Conservation (phyloP, 2,797 vertebrate genomes). For the Vultur gryphus region DNA sequence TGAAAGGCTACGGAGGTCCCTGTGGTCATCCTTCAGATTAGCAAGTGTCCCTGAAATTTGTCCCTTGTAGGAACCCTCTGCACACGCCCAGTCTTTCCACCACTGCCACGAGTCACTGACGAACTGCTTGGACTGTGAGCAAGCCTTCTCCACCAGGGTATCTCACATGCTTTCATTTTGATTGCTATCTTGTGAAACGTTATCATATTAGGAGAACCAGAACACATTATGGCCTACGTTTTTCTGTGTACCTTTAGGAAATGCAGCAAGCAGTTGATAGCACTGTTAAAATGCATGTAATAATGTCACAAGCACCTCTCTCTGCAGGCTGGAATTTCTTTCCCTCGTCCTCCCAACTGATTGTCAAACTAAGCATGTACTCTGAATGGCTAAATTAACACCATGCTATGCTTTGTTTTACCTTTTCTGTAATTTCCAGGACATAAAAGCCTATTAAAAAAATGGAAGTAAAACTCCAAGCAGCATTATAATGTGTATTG, state of each 20-base stretch:
- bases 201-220: not conserved
- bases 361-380: not conserved
- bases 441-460: not conserved
- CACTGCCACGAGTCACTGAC: accelerated
- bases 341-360: not conserved
- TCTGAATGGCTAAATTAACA: not conserved
- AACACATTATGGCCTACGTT: not conserved
- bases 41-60: not conserved
- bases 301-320: not conserved
- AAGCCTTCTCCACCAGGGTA: not conserved
- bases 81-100: not conserved
- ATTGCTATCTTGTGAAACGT: not conserved
- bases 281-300: not conserved
- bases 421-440: not conserved
- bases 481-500: not conserved
- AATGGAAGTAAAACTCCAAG: not conserved
- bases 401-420: not conserved
- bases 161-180: not conserved
- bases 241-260: not conserved
- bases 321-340: not conserved
- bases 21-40: not conserved
- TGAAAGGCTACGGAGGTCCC: accelerated
- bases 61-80: not conserved
- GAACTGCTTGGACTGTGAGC: not conserved
- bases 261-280: not conserved